These are phyloP conservation scores for Dryobota labecula DNA, from an alignment of 2,888 invertebrate species.

Conservation along the genomic window DNA sequence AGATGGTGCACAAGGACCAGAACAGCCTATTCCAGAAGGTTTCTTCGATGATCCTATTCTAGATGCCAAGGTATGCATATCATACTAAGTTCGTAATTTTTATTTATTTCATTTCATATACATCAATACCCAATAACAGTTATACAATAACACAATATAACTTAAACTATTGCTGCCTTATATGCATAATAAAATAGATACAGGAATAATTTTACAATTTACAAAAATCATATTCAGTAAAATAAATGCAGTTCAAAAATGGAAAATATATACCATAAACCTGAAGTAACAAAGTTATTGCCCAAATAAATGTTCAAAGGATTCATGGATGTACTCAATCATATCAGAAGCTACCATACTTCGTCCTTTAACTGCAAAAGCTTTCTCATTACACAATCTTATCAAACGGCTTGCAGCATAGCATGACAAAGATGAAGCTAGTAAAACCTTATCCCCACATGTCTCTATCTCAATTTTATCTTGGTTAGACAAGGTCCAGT, in stretches of 20 bases:
- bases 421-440: slow-evolving; percentile 93
- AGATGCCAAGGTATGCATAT: slow-evolving; percentile 93
- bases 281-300: slow-evolving; percentile 59
- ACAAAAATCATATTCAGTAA: background rate
- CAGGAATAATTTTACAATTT: slow-evolving; percentile 2
- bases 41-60: slow-evolving; percentile 96
- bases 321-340: slow-evolving; percentile 94
- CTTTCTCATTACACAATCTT: slow-evolving; percentile 94
- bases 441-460: slow-evolving; percentile 78
- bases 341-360: slow-evolving; percentile 97
- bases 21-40: slow-evolving; percentile 93
- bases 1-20: slow-evolving; percentile 71
- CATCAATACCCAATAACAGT: background rate
- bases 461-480: slow-evolving; percentile 70
- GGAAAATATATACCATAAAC: background rate
- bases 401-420: slow-evolving; percentile 96
- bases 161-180: slow-evolving; percentile 10
- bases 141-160: slow-evolving; percentile 17
- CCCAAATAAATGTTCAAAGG: slow-evolving; percentile 91
- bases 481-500: slow-evolving; percentile 92
- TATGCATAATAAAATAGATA: background rate
- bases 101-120: background rate
- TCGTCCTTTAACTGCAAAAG: slow-evolving; percentile 94
- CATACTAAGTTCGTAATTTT: background rate
- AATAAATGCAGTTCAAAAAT: slow-evolving; percentile 20